These are phyloP conservation scores for Indicator maculatus DNA, from an alignment of 2,113 vertebrate genomes.

Conservation along the genomic window DNA sequence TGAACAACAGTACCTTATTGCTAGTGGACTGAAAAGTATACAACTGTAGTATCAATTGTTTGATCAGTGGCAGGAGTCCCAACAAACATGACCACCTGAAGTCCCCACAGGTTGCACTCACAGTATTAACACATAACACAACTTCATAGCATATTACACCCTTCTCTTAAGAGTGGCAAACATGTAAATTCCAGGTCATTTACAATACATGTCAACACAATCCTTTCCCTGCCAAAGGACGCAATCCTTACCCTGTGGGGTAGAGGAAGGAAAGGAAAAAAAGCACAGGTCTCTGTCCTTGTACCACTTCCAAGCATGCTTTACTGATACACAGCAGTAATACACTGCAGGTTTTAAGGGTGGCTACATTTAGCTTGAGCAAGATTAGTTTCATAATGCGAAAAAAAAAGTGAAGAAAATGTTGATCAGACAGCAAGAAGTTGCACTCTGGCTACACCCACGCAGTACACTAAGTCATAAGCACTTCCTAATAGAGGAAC, in stretches of 20 bases:
- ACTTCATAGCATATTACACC: not conserved
- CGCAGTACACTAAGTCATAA: not conserved
- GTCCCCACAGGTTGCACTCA: not conserved
- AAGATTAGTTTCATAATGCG: not conserved
- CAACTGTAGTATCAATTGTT: not conserved
- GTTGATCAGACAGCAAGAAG: not conserved
- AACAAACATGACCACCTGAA: not conserved
- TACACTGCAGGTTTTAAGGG: not conserved
- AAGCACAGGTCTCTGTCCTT: not conserved
- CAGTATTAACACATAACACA: rapidly evolving
- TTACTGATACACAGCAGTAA: not conserved
- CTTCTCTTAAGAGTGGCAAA: not conserved
- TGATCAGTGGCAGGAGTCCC: not conserved
- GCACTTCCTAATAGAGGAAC: not conserved
- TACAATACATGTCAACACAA: not conserved
- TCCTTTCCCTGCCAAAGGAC: not conserved
- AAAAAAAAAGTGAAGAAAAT: not conserved
- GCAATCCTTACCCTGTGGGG: no score
- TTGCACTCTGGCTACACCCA: not conserved
- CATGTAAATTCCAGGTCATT: not conserved
- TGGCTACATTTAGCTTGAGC: not conserved
- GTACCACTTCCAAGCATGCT: not conserved
- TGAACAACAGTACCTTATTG: not conserved
- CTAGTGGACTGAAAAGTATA: not conserved
- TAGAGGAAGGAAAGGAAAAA: not conserved